Base-by-base conservation (phyloP, 2,888 invertebrate genomes). In the Zaprionus bogoriensis region DNA sequence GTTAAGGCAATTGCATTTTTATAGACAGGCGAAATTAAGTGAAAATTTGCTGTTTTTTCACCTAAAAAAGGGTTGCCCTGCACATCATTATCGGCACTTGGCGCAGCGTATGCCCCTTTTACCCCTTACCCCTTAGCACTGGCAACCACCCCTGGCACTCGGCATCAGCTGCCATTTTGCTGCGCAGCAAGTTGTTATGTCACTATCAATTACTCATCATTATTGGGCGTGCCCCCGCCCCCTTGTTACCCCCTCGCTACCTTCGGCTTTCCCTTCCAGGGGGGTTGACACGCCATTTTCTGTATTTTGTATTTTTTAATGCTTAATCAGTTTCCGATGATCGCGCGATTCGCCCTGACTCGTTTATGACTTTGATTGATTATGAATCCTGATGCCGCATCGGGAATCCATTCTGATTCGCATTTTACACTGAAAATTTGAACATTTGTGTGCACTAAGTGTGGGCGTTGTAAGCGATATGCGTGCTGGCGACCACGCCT, bases 331-430 rank as follows among this genome's bases (percentile, higher is more conserved):
- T 32, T 64, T 51, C 45, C 71, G 47, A 70, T 74, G 67, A 52
- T 71, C 55, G 51, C 17, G 14, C 30, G 0, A n/a, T 30, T 10
- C 32, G 17, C 14, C 71, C 66, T 60, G 59, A 63, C 63, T 60
- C 72, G 66, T 67, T 88, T 89, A 87, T 87, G 88, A 87, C 87
- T 83, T 84, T 89, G 89, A 89, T 89, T 89, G 89, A 89, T 89
- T 89, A 80, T 79, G 70, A 79, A 50, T 45, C 25, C 66, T 54
- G 66, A 68, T 73, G 54, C n/a, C n/a, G n/a, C n/a, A n/a, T n/a
- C n/a, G n/a, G n/a, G n/a, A n/a, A n/a, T n/a, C n/a, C n/a, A n/a
- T n/a, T 70, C 71, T 73, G 72, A 77, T 82, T 74, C 63, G 28
- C 54, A 41, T 42, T 57, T 57, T 48, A 22, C 10, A 50, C 17